Base-by-base conservation (phyloP, 1,140 invertebrate genomes). In the Drosophila ananassae region DNA sequence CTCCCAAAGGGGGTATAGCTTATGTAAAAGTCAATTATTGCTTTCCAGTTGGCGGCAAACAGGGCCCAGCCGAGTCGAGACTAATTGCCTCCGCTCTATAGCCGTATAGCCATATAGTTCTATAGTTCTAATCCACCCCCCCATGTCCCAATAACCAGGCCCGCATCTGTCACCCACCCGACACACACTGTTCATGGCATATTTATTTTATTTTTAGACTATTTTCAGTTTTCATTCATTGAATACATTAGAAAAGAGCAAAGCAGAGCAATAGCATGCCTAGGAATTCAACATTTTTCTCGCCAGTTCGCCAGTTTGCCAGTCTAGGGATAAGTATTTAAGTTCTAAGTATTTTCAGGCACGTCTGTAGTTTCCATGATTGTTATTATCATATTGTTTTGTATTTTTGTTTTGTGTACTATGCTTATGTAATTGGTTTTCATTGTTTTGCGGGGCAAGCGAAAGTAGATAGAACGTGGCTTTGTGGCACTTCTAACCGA, bases 181-280 rank as follows among this genome's bases (percentile, higher is more conserved):
- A 2, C 32, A 68, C 63, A 69, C 66, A 69, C 68, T 68, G 66
- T 69, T 72, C 39, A 41, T 61, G 48, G 56, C 59, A 73, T 53
- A 55, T 73, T 73, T 73, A 54, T 54, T 50, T 72, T 72, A 72
- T 72, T 72, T 72, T 72, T 72, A 72, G 68, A 17, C 28, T 24
- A 37, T 60, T 72, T 32, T 72, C 68, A 72, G 48, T 60, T 72
- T 32, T 72, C 68, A 72, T 72, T 72, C 68, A 72, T 72, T 72
- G 47, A 72, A 72, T 44, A 72, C 48, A 17, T 17, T 17, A 17
- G 17, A 17, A 17, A 17, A 17, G 17, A 17, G 17, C 17, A 17
- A 17, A 17, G 17, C 17, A 17, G 17, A 47, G 37, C 47, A 24
- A 50, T 2, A 41, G 22, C 41, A n/a, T 46, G 55, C 17, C 48